Percentiles rank a stretch among this genome's conserved stretches.
Conservation (phyloP, 2,113 vertebrate species). For the Phyllostomus discolor region DNA sequence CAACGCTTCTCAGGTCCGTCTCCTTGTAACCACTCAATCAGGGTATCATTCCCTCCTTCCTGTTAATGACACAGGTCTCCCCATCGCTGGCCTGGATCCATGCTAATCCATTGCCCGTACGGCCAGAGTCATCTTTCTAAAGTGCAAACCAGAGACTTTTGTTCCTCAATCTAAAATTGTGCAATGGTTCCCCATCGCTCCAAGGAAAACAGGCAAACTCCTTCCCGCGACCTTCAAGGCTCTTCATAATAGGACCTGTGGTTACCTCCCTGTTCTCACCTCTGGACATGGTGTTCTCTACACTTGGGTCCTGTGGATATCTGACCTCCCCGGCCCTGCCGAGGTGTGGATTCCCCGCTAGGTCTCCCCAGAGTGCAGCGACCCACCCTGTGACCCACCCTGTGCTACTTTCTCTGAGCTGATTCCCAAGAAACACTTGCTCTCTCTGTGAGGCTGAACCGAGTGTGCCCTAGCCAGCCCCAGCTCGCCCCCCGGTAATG, state of each 20-base stretch:
- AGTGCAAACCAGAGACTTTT: not conserved
- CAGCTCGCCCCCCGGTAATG: not conserved
- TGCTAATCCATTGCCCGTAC: not conserved
- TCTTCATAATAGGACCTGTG: not conserved
- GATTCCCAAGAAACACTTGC: not conserved
- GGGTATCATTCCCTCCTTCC: not conserved
- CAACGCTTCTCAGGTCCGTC: not conserved
- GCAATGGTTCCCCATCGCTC: not conserved
- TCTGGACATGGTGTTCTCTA: not conserved
- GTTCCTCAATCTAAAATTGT: not conserved
- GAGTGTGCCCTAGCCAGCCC: not conserved
- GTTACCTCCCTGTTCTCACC: not conserved
- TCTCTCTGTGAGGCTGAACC: not conserved
- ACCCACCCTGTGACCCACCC: not conserved
- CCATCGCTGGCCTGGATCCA: not conserved
- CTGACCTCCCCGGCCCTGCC: not conserved
- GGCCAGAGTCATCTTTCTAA: not conserved
- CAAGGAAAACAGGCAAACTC: not conserved
- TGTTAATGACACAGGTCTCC: not conserved
- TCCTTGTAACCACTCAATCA: not conserved
- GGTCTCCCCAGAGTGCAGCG: not conserved
- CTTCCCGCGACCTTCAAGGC: not conserved
- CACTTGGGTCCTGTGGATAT: not conserved
- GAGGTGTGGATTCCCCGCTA: rapidly evolving
- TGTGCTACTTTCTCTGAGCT: not conserved